Evolutionary conservation across 2,113 vertebrate genomes (phyloP), one percentile per base, ranked within the genome.

Genomic region (Sphaerodactylus townsendi): DNA sequence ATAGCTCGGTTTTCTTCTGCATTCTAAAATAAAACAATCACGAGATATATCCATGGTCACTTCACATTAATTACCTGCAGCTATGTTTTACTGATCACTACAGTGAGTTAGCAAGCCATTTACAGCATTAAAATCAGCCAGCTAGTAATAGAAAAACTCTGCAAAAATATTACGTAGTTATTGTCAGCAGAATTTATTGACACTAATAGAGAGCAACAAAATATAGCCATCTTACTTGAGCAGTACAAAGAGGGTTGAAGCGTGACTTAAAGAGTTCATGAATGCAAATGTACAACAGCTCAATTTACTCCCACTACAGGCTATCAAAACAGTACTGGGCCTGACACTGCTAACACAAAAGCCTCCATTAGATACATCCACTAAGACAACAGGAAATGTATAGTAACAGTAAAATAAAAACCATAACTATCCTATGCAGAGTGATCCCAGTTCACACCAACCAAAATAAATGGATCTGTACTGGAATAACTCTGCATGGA

Each of bases 1-100:
- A 93, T 96, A 93, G 97, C 97, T 89, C 96, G 87, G 88, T 92
- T 94, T 83, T 99, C 98, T 35, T 99, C 98, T 23, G 99, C 97
- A 30, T 96, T 98, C 98, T 99, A 85, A 79, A 71, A 91, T 28
- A 83, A 91, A 93, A 92, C 87, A 95, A 93, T 85, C 25, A 84
- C 78, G 85, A 77, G 91, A 87, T 15, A 25, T 59, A 90, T 1
- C 79, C 64, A 90, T 15, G 75, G 86, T 84, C 33, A 64, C 46
- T 28, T 76, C 68, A 81, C 44, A 76, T 77, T 19, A 80, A 68
- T 68, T 23, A 41, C 75, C 1, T 30, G 28, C 1, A 41, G 35
- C 39, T 76, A 23, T 0, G 23, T 37, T 82, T 84, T 79, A 59
- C 9, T 23, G 6, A 48, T n/a, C 15, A 46, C 23, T 9, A 46